Evolutionary conservation across 2,888 invertebrate species (phyloP).

Genomic region (Brachypalpus laphriformis): DNA sequence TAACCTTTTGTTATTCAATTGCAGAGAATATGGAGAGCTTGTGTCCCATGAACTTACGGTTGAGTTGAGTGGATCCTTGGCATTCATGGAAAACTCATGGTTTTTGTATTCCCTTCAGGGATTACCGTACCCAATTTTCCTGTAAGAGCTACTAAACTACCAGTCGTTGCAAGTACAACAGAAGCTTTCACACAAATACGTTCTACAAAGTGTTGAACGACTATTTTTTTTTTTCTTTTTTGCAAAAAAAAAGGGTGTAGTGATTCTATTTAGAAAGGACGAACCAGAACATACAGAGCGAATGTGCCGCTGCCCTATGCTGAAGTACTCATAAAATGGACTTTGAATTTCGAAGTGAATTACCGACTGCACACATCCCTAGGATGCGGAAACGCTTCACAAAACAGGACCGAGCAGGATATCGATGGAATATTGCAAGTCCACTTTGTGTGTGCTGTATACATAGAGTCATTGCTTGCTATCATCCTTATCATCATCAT

Average conservation of each 20-base stretch:
- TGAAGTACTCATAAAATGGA: conserved; percentile 12
- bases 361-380: not conserved
- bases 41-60: conserved; percentile 9
- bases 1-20: conserved; percentile 18
- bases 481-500: conserved; percentile 28
- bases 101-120: not conserved
- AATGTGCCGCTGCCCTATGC: not conserved
- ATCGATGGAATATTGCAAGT: conserved; percentile 45
- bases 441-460: not conserved
- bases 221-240: not conserved
- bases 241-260: not conserved
- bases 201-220: conserved; percentile 24
- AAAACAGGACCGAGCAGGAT: no score
- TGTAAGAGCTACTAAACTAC: conserved; percentile 22
- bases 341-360: conserved; percentile 31
- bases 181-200: conserved; percentile 17
- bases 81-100: conserved; percentile 5
- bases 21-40: conserved; percentile 1
- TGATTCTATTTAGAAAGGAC: not conserved
- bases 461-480: not conserved
- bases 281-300: no score
- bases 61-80: not conserved
- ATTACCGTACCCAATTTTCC: conserved; percentile 20
- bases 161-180: conserved; percentile 1
- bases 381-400: no score